Percentiles rank a stretch among this genome's conserved stretches.
phyloP scores from a whole-genome alignment of 2,888 invertebrate species.

The Cybosia mesomella region DNA sequence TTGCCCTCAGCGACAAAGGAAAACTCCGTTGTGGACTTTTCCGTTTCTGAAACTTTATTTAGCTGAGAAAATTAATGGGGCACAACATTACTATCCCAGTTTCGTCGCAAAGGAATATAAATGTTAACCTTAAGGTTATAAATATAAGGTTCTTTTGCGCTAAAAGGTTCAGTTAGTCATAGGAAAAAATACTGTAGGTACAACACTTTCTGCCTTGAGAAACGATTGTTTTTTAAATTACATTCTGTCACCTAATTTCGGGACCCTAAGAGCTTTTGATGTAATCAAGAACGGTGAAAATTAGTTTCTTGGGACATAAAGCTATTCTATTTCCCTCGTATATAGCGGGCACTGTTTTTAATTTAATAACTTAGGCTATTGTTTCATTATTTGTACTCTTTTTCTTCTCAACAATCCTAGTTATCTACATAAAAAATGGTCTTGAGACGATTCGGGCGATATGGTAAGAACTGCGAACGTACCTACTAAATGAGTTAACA shows the following conservation, averaged over 20 bases:
- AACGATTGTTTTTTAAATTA: slow-evolving; percentile 7
- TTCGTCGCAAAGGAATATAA: slow-evolving; percentile 38
- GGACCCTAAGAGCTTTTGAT: neutral
- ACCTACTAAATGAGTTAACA: neutral
- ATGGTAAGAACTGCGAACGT: neutral
- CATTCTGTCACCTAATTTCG: slow-evolving; percentile 12
- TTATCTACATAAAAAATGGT: neutral
- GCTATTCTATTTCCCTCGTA: slow-evolving; percentile 19
- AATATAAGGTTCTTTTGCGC: slow-evolving; percentile 35
- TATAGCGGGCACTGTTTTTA: neutral
- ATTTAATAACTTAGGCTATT: neutral
- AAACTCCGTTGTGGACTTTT: slow-evolving; percentile 51
- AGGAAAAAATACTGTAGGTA: slow-evolving; percentile 28
- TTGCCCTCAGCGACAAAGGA: slow-evolving; percentile 49
- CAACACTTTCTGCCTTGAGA: slow-evolving; percentile 7
- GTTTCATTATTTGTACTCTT: neutral
- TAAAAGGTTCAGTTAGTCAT: slow-evolving; percentile 22
- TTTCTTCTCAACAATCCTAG: neutral
- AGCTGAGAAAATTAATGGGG: slow-evolving; percentile 50
- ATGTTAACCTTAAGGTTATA: slow-evolving; percentile 41
- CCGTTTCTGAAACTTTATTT: slow-evolving; percentile 55
- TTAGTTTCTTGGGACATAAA: slow-evolving; percentile 5
- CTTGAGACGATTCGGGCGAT: neutral
- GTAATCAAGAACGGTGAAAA: slow-evolving; percentile 13
- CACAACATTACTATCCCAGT: slow-evolving; percentile 47